A percentile compares a stretch with the other conserved stretches of the same genome.
Conservation (phyloP, 2,113 vertebrate genomes). For the Nothobranchius kuhntae region DNA sequence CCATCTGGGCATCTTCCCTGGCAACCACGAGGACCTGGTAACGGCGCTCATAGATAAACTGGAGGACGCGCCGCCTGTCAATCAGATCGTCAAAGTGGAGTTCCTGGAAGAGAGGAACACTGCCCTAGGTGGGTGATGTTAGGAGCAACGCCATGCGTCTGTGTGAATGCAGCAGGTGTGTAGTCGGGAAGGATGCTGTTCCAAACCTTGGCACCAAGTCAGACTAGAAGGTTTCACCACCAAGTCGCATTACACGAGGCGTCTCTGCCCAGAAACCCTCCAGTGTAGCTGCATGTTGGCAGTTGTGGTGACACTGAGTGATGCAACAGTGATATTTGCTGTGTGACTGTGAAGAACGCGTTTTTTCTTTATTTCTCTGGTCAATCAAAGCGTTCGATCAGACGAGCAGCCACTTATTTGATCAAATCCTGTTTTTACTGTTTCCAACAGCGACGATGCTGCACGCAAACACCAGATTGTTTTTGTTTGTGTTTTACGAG, state of each 20-base stretch:
- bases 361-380: not conserved
- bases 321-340: constrained; percentile 32
- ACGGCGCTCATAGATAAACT: constrained; percentile 89
- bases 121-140: constrained; percentile 83
- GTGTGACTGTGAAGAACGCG: constrained; percentile 26
- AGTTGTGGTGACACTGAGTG: constrained; percentile 35
- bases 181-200: not conserved
- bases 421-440: not conserved
- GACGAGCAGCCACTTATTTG: not conserved
- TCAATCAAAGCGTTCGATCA: constrained; percentile 4
- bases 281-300: constrained; percentile 38
- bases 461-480: not conserved
- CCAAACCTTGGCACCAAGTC: constrained; percentile 31
- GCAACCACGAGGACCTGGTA: constrained; percentile 93
- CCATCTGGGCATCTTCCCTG: constrained; percentile 92
- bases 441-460: constrained; percentile 1
- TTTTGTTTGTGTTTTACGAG: not conserved
- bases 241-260: constrained; percentile 21
- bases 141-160: constrained; percentile 14
- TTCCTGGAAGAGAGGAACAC: constrained; percentile 94
- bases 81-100: constrained; percentile 95
- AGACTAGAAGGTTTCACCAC: constrained; percentile 33
- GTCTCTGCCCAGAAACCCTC: constrained; percentile 26
- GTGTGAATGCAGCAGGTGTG: constrained; percentile 13
- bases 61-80: constrained; percentile 89